Evolutionary conservation across 2,888 invertebrate species (phyloP).

Genomic region (Apoda limacodes): DNA sequence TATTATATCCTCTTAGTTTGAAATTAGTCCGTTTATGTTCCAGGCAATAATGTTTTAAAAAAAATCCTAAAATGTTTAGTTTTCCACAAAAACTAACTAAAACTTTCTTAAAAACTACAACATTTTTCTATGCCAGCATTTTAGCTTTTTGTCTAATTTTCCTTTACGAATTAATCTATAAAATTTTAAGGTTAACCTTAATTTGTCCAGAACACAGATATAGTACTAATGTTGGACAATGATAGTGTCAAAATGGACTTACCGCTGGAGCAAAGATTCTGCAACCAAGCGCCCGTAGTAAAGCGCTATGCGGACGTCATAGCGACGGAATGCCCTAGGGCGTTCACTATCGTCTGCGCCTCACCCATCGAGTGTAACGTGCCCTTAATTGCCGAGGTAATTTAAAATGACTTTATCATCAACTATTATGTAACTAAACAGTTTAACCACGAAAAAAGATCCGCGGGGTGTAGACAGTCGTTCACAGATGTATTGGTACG

Average conservation of each 20-base stretch:
- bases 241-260: constrained; percentile 34
- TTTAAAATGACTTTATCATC: no score
- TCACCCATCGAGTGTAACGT: constrained; percentile 68
- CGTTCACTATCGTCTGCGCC: constrained; percentile 61
- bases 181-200: constrained; percentile 3
- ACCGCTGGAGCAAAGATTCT: constrained; percentile 42
- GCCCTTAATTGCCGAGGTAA: constrained; percentile 60
- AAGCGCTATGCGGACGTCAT: constrained; percentile 59
- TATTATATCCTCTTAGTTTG: no score
- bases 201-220: constrained; percentile 44
- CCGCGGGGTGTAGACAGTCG: no score
- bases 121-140: no score
- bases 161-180: constrained; percentile 10
- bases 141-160: no score
- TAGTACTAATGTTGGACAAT: constrained; percentile 53
- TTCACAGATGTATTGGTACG: no score
- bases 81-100: no score
- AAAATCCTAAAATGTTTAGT: constrained; percentile 2
- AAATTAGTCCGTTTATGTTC: no score
- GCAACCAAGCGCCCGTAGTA: constrained; percentile 46
- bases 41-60: no score
- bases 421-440: no score
- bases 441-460: no score
- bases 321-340: constrained; percentile 62
- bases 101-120: no score